Evolutionary conservation across 2,888 invertebrate genomes (phyloP), one percentile per base, ranked within the genome.

Genomic region (Philaethria dido): DNA sequence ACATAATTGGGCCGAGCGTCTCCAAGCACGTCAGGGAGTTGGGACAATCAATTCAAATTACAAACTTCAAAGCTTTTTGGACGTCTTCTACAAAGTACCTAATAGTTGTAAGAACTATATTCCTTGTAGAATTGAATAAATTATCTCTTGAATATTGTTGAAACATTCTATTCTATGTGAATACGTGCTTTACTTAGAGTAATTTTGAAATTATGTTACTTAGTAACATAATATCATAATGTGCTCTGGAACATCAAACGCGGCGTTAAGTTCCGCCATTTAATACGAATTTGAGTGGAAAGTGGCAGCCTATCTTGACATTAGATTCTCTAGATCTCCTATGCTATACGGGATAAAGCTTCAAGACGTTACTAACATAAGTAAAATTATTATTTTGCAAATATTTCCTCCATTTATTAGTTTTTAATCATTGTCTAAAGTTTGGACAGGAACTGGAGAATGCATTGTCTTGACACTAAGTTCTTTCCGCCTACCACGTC

Each of bases 31-130:
- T 36, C 13, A 39, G 66, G 42, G 66, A 62, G 8, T 66, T 48
- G n/a, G 44, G 44, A 57, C 57, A 57, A 47, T 64, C 64, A 47
- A 57, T 64, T 64, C 47, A 57, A 57, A 57, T 64, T 57, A 47
- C 57, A 33, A 64, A 64, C 57, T 55, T 47, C 45, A 22, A 57
- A 36, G 39, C 39, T 39, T 42, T 62, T 25, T 25, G 62, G 50
- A 62, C 57, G 39, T 62, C 52, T 29, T 20, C 3, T 20, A 45
- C 33, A 55, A 60, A 61, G 22, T 50, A 52, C 16, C 9, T 52
- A 62, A 69, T 63, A 63, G 62, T 50, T 66, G 47, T 66, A 48
- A 64, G 39, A 68, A 60, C 36, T 61, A 47, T 44, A 64, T 47
- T 62, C 59, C 61, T 47, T 45, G 33, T 36, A 47, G 60, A 60